Evolutionary conservation across 2,797 vertebrate species (phyloP).

Genomic region (Poliocrania exsul): DNA sequence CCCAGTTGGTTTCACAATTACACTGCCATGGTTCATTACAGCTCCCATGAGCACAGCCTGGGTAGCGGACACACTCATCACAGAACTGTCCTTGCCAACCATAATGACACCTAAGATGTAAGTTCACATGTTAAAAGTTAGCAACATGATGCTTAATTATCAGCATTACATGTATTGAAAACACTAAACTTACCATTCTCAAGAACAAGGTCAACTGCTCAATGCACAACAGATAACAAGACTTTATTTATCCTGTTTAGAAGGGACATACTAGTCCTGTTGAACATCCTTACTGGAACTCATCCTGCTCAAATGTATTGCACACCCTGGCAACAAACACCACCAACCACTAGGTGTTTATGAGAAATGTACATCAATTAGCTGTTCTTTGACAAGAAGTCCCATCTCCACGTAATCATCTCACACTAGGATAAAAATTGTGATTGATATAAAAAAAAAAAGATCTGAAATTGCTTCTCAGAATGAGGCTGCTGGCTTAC

Average conservation of each 20-base stretch:
- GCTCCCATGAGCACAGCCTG: slow-evolving; percentile 93
- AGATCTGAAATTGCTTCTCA: neutral
- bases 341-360: neutral
- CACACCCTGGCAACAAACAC: neutral
- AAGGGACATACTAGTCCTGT: neutral
- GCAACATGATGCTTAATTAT: slow-evolving; percentile 48
- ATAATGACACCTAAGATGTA: slow-evolving; percentile 87
- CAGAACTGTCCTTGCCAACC: slow-evolving; percentile 95
- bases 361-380: neutral
- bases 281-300: neutral
- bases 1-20: slow-evolving; percentile 97
- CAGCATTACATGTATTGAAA: slow-evolving; percentile 45
- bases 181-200: slow-evolving; percentile 42
- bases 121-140: slow-evolving; percentile 67
- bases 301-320: neutral
- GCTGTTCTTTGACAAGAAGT: neutral
- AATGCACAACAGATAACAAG: slow-evolving; percentile 12
- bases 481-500: neutral
- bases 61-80: slow-evolving; percentile 90
- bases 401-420: neutral
- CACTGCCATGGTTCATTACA: slow-evolving; percentile 91
- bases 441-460: neutral
- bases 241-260: neutral
- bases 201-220: slow-evolving; percentile 25
- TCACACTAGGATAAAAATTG: neutral